Base-by-base conservation (phyloP, 2,888 invertebrate species). In the Leucozona laternaria region DNA sequence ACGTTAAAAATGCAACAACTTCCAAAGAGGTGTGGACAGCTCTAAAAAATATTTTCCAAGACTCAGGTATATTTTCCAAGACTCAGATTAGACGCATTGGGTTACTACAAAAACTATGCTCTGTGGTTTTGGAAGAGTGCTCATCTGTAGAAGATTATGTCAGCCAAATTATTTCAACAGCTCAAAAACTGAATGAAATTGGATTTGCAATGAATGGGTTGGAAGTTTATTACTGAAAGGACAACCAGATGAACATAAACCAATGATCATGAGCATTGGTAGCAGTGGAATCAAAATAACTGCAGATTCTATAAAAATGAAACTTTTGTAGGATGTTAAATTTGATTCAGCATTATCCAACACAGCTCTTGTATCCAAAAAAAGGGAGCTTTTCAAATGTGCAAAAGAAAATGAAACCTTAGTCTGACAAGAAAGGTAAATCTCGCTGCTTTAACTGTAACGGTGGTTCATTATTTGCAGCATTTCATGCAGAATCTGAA, bases 61-160 rank as follows among this genome's bases (percentile, higher is more conserved):
- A 25, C 25, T 25, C 25, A 4, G 25, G 25, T 25, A 3, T 25
- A 25, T 2, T 22, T 62, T 34, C 17, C 40, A 62, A 60, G 70
- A 81, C 76, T 70, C 70, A n/a, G 81, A 57, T 55, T 37, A 50
- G 68, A 8, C 57, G 68, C 13, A 45, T 80, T 50, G 73, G 79
- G 2, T 53, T 80, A 2, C 37, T 78, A 4, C 64, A 64, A 31
- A 60, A 60, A 40, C 6, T 60, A 6, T 60, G 60, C 40, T 60
- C 60, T 34, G 25, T 64, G 22, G 25, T 53, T 0, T 6, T 53
- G 13, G 25, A 15, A 15, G 53, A 25, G 15, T 53, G 25, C 15
- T 53, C 25, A 8, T 58, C 17, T 4, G 31, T 57, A 28, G 55
- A 57, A 57, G 28, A 31, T 57, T 55, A 25, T 31, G 57, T 55